phyloP scores from a whole-genome alignment of 2,888 invertebrate species.

The Parnassius mnemosyne region DNA sequence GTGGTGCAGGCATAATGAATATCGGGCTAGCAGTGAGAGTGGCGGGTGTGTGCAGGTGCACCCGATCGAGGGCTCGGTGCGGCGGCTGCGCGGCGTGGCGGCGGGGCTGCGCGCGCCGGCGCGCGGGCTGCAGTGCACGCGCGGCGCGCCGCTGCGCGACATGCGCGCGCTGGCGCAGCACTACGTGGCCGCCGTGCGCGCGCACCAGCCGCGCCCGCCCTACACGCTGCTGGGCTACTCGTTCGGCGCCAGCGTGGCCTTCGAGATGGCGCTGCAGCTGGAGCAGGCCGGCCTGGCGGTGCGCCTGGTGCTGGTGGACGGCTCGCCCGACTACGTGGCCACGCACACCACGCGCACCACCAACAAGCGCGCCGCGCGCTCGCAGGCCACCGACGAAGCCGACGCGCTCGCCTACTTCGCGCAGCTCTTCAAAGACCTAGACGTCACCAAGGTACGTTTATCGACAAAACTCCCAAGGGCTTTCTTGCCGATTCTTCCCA shows the following conservation, averaged over 20 bases:
- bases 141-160: constrained; percentile 86
- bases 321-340: constrained; percentile 91
- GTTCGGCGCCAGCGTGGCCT: constrained; percentile 96
- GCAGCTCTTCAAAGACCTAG: constrained; percentile 88
- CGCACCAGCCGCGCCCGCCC: constrained; percentile 86
- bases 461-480: background rate
- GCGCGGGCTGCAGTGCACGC: constrained; percentile 94
- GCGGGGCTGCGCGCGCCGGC: constrained; percentile 87
- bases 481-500: no score
- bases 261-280: constrained; percentile 95
- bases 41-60: constrained; percentile 73
- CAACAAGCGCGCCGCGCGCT: constrained; percentile 78
- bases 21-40: no score
- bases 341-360: constrained; percentile 86
- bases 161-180: constrained; percentile 86
- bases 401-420: constrained; percentile 91
- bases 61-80: constrained; percentile 93
- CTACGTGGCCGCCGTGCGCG: constrained; percentile 87
- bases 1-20: no score
- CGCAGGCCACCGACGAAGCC: constrained; percentile 81
- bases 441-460: constrained; percentile 78
- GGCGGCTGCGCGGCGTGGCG: constrained; percentile 86
- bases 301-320: constrained; percentile 91
- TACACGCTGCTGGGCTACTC: constrained; percentile 97
- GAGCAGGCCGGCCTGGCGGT: constrained; percentile 82